Conservation (phyloP, 2,797 vertebrate species). For the Ibycter americanus region DNA sequence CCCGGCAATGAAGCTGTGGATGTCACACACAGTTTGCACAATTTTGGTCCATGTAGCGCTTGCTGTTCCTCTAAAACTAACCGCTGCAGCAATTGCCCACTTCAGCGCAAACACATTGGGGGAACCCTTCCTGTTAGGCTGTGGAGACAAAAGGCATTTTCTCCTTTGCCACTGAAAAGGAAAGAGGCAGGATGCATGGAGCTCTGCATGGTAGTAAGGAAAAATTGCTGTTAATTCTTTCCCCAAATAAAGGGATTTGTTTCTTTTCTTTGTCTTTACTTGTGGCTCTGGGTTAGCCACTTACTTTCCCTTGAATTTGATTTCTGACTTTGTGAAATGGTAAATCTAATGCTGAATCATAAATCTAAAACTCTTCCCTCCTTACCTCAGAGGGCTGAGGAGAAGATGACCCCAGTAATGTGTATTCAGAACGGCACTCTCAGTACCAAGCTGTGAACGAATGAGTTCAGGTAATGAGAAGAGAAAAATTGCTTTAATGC, state of each 20-base stretch:
- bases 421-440: background rate
- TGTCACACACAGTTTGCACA: background rate
- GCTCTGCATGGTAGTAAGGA: background rate
- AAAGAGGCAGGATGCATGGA: background rate
- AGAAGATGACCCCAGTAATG: conserved; percentile 10
- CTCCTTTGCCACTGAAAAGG: background rate
- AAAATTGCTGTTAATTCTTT: background rate
- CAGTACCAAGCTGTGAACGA: conserved; percentile 27
- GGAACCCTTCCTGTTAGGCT: background rate
- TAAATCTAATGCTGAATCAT: background rate
- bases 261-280: background rate
- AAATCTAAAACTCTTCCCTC: background rate
- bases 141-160: background rate
- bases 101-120: background rate
- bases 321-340: background rate
- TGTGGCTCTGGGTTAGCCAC: background rate
- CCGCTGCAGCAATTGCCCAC: background rate
- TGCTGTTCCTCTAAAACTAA: background rate
- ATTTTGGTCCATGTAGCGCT: background rate
- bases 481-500: conserved; percentile 33
- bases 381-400: background rate
- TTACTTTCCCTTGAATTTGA: background rate
- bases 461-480: conserved; percentile 40
- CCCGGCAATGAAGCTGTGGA: background rate
- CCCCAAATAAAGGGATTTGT: background rate